Evolutionary conservation across 2,113 vertebrate species (phyloP), one percentile per base, ranked within the genome.

Genomic region (Pungitius pungitius): DNA sequence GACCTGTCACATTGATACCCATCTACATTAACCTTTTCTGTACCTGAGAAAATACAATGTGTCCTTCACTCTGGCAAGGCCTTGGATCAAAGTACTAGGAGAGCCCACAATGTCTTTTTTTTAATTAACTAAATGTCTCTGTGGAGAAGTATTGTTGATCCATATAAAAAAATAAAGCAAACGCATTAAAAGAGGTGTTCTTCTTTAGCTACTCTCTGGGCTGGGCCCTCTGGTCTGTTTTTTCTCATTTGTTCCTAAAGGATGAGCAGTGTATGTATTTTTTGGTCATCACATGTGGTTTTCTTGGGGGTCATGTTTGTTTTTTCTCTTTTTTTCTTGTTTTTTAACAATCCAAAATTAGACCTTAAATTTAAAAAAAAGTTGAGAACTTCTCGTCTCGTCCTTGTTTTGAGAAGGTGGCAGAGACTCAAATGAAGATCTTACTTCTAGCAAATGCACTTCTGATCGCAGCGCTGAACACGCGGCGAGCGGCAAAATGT

Each of bases 31-130:
- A 43, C 39, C 33, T 17, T 55, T 60, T 73, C 22, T 54, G 13
- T 24, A 47, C 26, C 3, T n/a, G 45, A 66, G 37, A 54, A 52
- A 55, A 43, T 14, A 43, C 30, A 81, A 78, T 4, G 15, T 58
- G 54, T 62, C 56, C 61, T 65, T 75, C 22, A 65, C 15, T 39
- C 10, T 47, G 40, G 52, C 3, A 15, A 62, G 57, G 40, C 26
- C 69, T 58, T 30, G 30, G 22, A 77, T 69, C 59, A 76, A 54
- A 63, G 37, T 20, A 17, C 18, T 6, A 73, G 65, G 3, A 59
- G 55, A 61, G 20, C 20, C 39, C 12, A 35, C 4, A 0, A 1
- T 0, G 0, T 3, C 8, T 26, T n/a, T n/a, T n/a, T n/a, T n/a
- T n/a, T n/a, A n/a, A n/a, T n/a, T n/a, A n/a, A n/a, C n/a, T n/a